phyloP scores from a whole-genome alignment of 2,113 vertebrate genomes.

The Ammodytes dubius region DNA sequence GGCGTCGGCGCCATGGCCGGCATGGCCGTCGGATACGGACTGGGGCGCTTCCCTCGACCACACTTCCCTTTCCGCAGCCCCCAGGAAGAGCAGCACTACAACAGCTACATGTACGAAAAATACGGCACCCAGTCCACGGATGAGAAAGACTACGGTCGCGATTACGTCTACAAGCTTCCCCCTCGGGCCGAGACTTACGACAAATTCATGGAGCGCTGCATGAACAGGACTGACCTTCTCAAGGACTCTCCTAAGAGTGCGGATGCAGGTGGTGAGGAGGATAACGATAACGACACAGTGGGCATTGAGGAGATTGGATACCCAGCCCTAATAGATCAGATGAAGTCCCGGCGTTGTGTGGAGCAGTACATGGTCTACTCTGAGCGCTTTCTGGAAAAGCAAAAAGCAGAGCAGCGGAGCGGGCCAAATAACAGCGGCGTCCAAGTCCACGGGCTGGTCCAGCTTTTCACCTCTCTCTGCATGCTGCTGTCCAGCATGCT shows the following conservation, averaged over 20 bases:
- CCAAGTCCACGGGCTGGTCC: constrained; percentile 38
- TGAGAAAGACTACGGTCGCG: constrained; percentile 74
- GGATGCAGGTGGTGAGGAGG: constrained; percentile 6
- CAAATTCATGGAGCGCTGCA: constrained; percentile 77
- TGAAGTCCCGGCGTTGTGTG: constrained; percentile 76
- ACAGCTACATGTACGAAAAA: constrained; percentile 83
- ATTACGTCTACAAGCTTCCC: constrained; percentile 75
- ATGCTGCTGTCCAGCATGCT: constrained; percentile 76
- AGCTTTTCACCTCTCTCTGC: constrained; percentile 64
- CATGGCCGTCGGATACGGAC: constrained; percentile 84
- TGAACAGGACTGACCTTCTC: constrained; percentile 72
- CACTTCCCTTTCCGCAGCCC: constrained; percentile 80
- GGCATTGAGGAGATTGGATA: constrained; percentile 82
- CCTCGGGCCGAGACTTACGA: constrained; percentile 75
- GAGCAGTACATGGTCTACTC: constrained; percentile 78
- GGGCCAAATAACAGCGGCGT: constrained; percentile 23
- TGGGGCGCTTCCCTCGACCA: constrained; percentile 83
- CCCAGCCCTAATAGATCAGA: constrained; percentile 77
- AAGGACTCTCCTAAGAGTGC: constrained; percentile 38
- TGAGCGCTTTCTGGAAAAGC: constrained; percentile 68
- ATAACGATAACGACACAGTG: constrained; percentile 74
- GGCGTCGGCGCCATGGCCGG: constrained; percentile 83
- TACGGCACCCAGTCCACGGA: constrained; percentile 79
- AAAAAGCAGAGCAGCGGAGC: constrained; percentile 45
- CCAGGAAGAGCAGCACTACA: constrained; percentile 82